Evolutionary conservation across 2,797 vertebrate genomes (phyloP).

Genomic region (Cyclopterus lumpus): DNA sequence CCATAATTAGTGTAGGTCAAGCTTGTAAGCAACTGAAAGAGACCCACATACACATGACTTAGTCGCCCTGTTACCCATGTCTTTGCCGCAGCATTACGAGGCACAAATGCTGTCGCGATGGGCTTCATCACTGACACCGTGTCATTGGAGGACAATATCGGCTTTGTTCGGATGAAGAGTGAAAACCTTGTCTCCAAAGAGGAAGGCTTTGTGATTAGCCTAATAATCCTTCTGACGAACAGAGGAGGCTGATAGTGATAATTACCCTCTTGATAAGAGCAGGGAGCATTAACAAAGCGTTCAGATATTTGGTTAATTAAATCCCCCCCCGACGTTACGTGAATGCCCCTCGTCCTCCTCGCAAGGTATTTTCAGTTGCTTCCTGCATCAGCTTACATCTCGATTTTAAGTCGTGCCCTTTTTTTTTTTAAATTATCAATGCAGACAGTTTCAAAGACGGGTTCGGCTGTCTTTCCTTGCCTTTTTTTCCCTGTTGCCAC

Average conservation of each 20-base stretch:
- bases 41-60: slow-evolving; percentile 28
- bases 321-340: slow-evolving; percentile 38
- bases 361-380: slow-evolving; percentile 11
- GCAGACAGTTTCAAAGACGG: slow-evolving; percentile 19
- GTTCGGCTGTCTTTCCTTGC: not conserved
- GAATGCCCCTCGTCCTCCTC: slow-evolving; percentile 22
- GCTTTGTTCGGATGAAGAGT: slow-evolving; percentile 50
- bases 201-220: slow-evolving; percentile 60
- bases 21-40: slow-evolving; percentile 56
- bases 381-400: slow-evolving; percentile 1
- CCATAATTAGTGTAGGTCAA: slow-evolving; percentile 22
- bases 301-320: slow-evolving; percentile 72
- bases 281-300: slow-evolving; percentile 52
- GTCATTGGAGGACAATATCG: slow-evolving; percentile 52
- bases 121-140: slow-evolving; percentile 32
- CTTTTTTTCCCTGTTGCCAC: slow-evolving; percentile 30
- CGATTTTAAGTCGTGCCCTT: slow-evolving; percentile 1
- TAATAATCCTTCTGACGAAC: slow-evolving; percentile 68
- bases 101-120: slow-evolving; percentile 36
- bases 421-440: not conserved
- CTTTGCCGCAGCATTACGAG: slow-evolving; percentile 22
- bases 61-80: not conserved
- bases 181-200: slow-evolving; percentile 50
- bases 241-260: slow-evolving; percentile 63
- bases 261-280: slow-evolving; percentile 66